Evolutionary conservation across 2,113 vertebrate genomes (phyloP).

Genomic region (Prunella himalayana): DNA sequence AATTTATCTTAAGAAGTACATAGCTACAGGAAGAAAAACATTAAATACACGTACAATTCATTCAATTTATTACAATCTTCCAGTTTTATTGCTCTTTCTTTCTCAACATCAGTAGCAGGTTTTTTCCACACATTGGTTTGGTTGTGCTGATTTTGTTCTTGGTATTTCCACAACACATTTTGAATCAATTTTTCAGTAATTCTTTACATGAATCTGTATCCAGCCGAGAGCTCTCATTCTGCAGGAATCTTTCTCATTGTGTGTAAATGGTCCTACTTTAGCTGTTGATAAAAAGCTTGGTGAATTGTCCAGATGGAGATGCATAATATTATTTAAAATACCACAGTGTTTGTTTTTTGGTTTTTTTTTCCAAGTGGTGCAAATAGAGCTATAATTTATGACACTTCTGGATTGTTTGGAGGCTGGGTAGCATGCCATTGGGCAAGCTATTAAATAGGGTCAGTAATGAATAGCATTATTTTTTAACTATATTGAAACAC

Average conservation of each 20-base stretch:
- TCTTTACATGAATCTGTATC: not conserved
- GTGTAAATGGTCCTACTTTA: not conserved
- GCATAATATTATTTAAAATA: not conserved
- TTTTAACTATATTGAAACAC: not conserved
- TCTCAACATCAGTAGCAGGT: not conserved
- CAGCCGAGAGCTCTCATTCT: not conserved
- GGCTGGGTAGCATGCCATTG: not conserved
- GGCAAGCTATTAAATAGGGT: not conserved
- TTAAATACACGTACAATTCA: not conserved
- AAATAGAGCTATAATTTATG: not conserved
- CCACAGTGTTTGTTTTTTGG: not conserved
- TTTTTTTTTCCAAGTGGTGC: not conserved
- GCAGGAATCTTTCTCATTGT: not conserved
- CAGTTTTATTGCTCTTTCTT: not conserved
- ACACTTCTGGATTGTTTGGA: not conserved
- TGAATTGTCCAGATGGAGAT: not conserved
- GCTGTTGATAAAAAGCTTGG: not conserved
- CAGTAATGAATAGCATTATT: not conserved
- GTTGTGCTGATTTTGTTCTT: not conserved
- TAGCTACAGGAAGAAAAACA: not conserved
- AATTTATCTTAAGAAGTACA: not conserved
- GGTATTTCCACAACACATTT: not conserved
- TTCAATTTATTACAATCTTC: not conserved
- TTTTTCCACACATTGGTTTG: not conserved
- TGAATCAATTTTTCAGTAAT: not conserved